phyloP scores from a whole-genome alignment of 35 echinoderm and acorn worm genomes.

The Apostichopus japonicus region DNA sequence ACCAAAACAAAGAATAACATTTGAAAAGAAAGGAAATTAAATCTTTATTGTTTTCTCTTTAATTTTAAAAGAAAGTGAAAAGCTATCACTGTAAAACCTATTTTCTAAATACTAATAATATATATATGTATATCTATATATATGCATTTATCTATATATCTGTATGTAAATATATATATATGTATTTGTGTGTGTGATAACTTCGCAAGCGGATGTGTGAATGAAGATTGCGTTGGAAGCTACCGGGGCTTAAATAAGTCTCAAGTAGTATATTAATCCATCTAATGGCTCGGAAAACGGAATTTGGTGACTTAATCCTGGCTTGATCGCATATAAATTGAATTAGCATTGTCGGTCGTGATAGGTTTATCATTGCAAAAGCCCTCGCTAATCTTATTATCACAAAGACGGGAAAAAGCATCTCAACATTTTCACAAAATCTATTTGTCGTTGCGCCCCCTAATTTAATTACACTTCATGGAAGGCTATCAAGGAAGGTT shows the following conservation, averaged over 20 bases:
- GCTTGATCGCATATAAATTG: slow-evolving; percentile 59
- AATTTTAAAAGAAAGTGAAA: too few species aligned
- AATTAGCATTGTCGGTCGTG: slow-evolving; percentile 63
- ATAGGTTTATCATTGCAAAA: slow-evolving; percentile 57
- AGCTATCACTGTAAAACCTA: too few species aligned
- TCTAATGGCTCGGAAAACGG: slow-evolving; percentile 63
- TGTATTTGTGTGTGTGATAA: neutral
- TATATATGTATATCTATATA: too few species aligned
- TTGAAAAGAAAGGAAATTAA: too few species aligned
- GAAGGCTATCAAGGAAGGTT: slow-evolving; percentile 55
- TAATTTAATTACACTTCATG: slow-evolving; percentile 50
- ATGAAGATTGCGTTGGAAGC: slow-evolving; percentile 6
- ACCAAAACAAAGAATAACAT: too few species aligned
- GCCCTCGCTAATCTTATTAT: slow-evolving; percentile 51
- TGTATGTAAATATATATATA: too few species aligned
- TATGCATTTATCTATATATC: too few species aligned
- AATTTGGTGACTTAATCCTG: slow-evolving; percentile 63
- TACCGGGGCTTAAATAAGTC: slow-evolving; percentile 44
- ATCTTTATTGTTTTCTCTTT: too few species aligned
- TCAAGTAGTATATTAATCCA: slow-evolving; percentile 49
- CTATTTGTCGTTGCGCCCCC: slow-evolving; percentile 66
- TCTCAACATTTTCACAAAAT: slow-evolving; percentile 57
- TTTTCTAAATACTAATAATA: too few species aligned
- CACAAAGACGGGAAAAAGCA: slow-evolving; percentile 32
- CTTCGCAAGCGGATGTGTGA: slow-evolving; percentile 19